phyloP scores from a whole-genome alignment of 1,140 invertebrate genomes.

The Fopius arisanus region DNA sequence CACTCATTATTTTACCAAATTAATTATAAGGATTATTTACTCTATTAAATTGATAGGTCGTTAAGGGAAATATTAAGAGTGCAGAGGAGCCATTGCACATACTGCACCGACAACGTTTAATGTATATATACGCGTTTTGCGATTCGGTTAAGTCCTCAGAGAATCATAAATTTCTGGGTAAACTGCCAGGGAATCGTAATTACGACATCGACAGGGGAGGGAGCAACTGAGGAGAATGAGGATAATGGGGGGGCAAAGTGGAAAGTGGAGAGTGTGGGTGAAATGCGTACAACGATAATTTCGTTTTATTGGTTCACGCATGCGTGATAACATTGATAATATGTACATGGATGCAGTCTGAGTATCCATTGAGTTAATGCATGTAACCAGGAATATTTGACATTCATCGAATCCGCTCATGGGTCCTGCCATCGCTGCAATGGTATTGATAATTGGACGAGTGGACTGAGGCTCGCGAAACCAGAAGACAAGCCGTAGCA shows the following conservation, averaged over 20 bases:
- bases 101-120: not conserved
- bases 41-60: not conserved
- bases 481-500: not conserved
- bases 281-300: constrained; percentile 17
- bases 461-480: not conserved
- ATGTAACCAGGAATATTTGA: not conserved
- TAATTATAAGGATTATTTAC: not conserved
- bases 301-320: constrained; percentile 24
- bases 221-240: not conserved
- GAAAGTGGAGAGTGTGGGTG: not conserved
- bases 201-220: not conserved
- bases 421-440: not conserved
- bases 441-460: constrained; percentile 13
- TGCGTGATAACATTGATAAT: not conserved
- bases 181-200: constrained; percentile 23
- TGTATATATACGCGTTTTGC: not conserved
- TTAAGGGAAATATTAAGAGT: not conserved
- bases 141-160: constrained; percentile 16
- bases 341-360: not conserved
- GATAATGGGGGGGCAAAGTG: not conserved
- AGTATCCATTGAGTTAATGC: not conserved
- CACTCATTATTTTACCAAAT: not conserved
- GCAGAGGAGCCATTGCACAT: not conserved
- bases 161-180: constrained; percentile 24
- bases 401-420: constrained; percentile 14